Base-by-base conservation (phyloP, 2,797 vertebrate genomes). In the Coregonus sp. region DNA sequence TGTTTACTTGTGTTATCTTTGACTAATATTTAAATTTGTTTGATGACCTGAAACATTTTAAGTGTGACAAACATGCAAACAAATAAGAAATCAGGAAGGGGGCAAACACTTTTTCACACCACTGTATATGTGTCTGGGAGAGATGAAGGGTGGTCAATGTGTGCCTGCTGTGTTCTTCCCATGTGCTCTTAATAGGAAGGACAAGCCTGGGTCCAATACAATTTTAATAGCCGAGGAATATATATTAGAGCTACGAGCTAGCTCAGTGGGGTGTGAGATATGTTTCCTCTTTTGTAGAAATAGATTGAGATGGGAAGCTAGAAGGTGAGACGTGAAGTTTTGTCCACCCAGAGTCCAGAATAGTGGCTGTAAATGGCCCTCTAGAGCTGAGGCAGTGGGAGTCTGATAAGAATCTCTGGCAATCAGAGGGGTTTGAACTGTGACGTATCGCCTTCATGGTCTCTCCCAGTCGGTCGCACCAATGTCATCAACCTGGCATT, bases 161-260 rank as follows among this genome's bases (percentile, higher is more conserved):
- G 63, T 66, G 63, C 14, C 9, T 66, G 1, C 63, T 0, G 29
- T 84, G 77, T 82, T 86, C 75, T 82, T 85, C 72, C 81, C 69
- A 29, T 70, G 56, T 66, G 40, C 40, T 84, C 82, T 83, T 88
- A 78, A 59, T 85, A 76, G 74, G 65, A 85, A 89, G 89, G 78
- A 75, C 86, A 70, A 86, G 79, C 82, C 80, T 77, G 80, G 81
- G 85, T 84, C 74, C 86, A 84, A 83, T 91, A 86, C 91, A 93
- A 83, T 78, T 88, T 85, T 77, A 79, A 85, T 85, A 85, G 85
- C 81, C 83, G 85, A 78, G 75, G 72, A 77, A 81, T 80, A 80
- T 83, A 76, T 50, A 76, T 52, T 74, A 18, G 15, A 66, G 50
- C 12, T 52, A 29, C 6, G 47, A 54, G 11, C 25, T 54, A 33